Evolutionary conservation across 2,888 invertebrate genomes (phyloP), one percentile per base, ranked within the genome.

Genomic region (Nymphalis polychloros): DNA sequence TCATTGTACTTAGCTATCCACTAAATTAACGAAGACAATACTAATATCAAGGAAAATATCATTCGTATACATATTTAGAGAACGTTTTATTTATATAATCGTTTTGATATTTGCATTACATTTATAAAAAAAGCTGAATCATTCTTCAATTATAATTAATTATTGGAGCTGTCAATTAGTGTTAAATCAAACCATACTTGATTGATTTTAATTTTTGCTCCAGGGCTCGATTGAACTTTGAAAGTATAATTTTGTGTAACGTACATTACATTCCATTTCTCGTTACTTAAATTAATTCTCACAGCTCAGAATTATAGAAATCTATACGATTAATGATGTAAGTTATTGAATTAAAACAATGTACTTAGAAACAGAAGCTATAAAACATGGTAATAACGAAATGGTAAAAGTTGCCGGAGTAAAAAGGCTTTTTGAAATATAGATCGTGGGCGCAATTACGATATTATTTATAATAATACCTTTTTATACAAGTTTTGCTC

Each of bases 91-190:
- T 55, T 64, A 53, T 46, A 20, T 64, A 61, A 57, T 47, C 53
- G 60, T 52, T 53, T 71, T 70, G 68, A 63, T 72, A 75, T 74
- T 74, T 75, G 77, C 72, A 73, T 73, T 72, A 70, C 71, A 64
- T 73, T 62, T 41, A 67, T 59, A 69, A 74, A 72, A 71, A 72
- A 52, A 59, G 72, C 72, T 74, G 72, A 74, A 65, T 78, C 77
- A 78, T 73, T 67, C 59, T 53, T 67, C 72, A 76, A 76, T 78
- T 76, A 73, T 71, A 73, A 75, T 78, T 76, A 76, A 79, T 79
- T 77, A 78, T 73, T 73, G 67, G 64, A 75, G 70, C 74, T 78
- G 78, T 78, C 79, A 78, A 79, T 78, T 77, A 77, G 75, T 73
- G 64, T 71, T 69, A 71, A 75, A 74, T 74, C 63, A 69, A 64